phyloP scores from a whole-genome alignment of 2,113 vertebrate genomes.

The Megaceryle maxima region DNA sequence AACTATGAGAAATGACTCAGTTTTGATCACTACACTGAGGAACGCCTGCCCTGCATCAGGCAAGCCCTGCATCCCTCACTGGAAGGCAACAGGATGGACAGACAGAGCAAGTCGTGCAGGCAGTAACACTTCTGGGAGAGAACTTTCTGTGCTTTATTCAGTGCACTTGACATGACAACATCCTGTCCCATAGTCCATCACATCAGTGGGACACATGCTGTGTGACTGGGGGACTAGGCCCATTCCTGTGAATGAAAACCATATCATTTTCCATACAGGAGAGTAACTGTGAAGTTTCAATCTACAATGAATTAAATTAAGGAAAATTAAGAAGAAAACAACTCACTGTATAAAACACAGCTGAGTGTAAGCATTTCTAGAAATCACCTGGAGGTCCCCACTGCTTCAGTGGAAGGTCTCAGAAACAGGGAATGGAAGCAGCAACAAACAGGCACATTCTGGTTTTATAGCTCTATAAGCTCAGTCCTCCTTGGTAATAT shows the following conservation, averaged over 20 bases:
- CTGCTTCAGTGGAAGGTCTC: background rate
- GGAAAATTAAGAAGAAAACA: background rate
- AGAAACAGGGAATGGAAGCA: background rate
- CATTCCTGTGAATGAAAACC: background rate
- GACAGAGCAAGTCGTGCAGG: background rate
- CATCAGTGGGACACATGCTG: fast-evolving
- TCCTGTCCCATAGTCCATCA: fast-evolving
- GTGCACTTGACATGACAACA: fast-evolving
- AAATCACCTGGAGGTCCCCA: background rate
- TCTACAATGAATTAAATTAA: background rate
- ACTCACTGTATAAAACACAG: background rate
- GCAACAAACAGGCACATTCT: background rate
- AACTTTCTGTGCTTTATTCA: no score
- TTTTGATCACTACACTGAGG: fast-evolving
- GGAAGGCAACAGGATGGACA: fast-evolving
- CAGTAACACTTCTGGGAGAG: fast-evolving
- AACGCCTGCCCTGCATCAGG: fast-evolving
- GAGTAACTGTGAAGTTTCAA: background rate
- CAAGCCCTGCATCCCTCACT: fast-evolving
- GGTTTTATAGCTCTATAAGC: background rate
- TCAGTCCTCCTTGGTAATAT: background rate
- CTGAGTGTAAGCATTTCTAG: background rate
- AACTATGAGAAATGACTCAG: background rate
- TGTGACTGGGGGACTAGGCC: fast-evolving
- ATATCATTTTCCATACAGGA: background rate